Percentiles rank a stretch among this genome's conserved stretches.
Evolutionary conservation across 2,888 invertebrate species (phyloP).

Genomic region (Branchipolynoe longqiensis): DNA sequence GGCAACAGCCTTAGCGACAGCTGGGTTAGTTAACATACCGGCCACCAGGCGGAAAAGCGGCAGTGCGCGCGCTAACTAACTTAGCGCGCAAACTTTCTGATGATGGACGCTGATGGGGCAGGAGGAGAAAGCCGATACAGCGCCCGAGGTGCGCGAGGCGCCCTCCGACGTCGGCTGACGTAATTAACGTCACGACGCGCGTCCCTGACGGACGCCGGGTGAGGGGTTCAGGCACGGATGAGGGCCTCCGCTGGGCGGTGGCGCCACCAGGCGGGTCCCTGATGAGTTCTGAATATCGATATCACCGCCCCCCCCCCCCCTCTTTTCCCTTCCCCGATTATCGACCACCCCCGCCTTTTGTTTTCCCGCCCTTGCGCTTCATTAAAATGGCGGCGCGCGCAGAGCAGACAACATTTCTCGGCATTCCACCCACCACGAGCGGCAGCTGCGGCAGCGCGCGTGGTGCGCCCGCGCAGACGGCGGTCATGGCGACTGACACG

Average conservation of each 20-base stretch:
- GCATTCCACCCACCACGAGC: not conserved
- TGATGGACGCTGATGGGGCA: conserved; percentile 31
- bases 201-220: conserved; percentile 44
- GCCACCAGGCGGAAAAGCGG: too few species aligned
- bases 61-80: too few species aligned
- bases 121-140: conserved; percentile 39
- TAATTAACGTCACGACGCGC: conserved; percentile 25
- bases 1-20: too few species aligned
- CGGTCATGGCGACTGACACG: conserved; percentile 47
- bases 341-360: conserved; percentile 43
- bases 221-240: conserved; percentile 47
- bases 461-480: not conserved
- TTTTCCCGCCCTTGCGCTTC: conserved; percentile 10
- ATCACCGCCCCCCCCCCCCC: conserved; percentile 22
- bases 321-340: conserved; percentile 38
- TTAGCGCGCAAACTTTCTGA: not conserved
- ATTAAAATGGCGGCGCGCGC: conserved; percentile 39
- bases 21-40: too few species aligned
- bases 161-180: conserved; percentile 36
- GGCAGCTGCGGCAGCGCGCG: conserved; percentile 37
- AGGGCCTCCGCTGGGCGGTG: not conserved
- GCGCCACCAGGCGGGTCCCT: conserved; percentile 17
- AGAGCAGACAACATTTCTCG: conserved; percentile 29
- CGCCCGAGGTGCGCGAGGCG: not conserved
- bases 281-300: conserved; percentile 48